phyloP scores from a whole-genome alignment of 2,113 vertebrate species.

The Vireo altiloquus region DNA sequence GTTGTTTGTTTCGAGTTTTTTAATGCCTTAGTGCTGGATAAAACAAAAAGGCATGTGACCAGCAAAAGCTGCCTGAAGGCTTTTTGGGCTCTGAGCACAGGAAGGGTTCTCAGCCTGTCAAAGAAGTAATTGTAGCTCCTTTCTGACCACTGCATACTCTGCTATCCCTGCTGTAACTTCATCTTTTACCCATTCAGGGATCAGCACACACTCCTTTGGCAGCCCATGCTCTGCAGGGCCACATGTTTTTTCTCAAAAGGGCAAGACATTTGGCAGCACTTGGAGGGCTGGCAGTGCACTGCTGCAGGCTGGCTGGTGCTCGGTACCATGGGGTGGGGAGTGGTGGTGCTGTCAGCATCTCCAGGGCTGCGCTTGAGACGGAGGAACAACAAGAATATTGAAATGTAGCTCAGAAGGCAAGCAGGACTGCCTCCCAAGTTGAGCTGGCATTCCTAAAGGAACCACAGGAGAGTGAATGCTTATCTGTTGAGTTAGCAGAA shows the following conservation, averaged over 20 bases:
- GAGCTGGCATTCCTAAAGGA: not conserved
- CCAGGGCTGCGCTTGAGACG: not conserved
- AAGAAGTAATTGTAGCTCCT: not conserved
- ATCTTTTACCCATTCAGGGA: not conserved
- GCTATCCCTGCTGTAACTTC: not conserved
- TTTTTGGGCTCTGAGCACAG: not conserved
- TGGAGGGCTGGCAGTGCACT: not conserved
- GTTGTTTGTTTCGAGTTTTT: not conserved
- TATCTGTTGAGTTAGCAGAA: constrained; percentile 4
- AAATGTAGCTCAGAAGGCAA: not conserved
- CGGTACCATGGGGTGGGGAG: not conserved
- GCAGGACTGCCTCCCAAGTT: not conserved
- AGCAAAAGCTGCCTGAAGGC: not conserved
- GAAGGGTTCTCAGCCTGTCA: not conserved
- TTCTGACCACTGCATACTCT: not conserved
- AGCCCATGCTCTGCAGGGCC: not conserved
- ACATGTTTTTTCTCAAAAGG: not conserved
- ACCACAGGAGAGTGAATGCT: not conserved
- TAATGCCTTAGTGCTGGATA: not conserved
- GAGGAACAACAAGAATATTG: not conserved
- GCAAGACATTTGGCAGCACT: not conserved
- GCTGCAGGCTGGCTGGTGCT: not conserved
- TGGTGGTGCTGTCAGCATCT: not conserved
- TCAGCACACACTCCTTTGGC: not conserved
- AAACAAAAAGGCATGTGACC: not conserved